A percentile compares a stretch with the other conserved stretches of the same genome.
Evolutionary conservation across 2,797 vertebrate species (phyloP).

Genomic region (Notolepis coatsorum): DNA sequence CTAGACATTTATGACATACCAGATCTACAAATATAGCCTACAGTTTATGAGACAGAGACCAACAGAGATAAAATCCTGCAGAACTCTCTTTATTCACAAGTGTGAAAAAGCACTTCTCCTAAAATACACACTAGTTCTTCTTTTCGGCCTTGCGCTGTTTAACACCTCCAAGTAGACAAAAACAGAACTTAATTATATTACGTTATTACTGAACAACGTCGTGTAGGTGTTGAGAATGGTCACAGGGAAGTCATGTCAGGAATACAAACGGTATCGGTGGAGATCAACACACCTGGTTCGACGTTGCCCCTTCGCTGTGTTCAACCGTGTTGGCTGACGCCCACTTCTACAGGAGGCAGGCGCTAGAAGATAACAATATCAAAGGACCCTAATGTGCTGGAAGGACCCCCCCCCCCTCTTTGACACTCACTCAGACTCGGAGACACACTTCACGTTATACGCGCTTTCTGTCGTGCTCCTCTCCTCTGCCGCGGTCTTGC

Average conservation of each 20-base stretch:
- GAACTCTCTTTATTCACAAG: neutral
- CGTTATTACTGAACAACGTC: slow-evolving; percentile 20
- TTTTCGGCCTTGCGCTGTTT: slow-evolving; percentile 54
- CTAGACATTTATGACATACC: too few relatives aligned
- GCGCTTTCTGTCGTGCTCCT: neutral
- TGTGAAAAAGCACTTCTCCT: slow-evolving; percentile 14
- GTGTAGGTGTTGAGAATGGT: too few relatives aligned
- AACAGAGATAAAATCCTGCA: too few relatives aligned
- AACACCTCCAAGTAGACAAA: slow-evolving; percentile 30
- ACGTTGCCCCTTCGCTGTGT: slow-evolving; percentile 5
- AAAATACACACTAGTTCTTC: slow-evolving; percentile 35
- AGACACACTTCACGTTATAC: slow-evolving; percentile 5
- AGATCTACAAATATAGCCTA: too few relatives aligned
- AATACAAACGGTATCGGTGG: too few relatives aligned
- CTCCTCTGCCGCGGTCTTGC: neutral
- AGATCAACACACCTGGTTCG: too few relatives aligned
- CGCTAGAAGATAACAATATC: slow-evolving; percentile 1
- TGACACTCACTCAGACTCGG: slow-evolving; percentile 34
- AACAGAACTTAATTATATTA: slow-evolving; percentile 27
- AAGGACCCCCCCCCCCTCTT: slow-evolving; percentile 33
- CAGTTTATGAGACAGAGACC: too few relatives aligned
- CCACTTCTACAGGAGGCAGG: slow-evolving; percentile 14
- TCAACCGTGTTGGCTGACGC: neutral
- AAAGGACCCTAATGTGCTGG: slow-evolving; percentile 1
- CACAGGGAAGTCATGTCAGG: too few relatives aligned